Evolutionary conservation across 2,797 vertebrate genomes (phyloP), one percentile per base, ranked within the genome.

Genomic region (Cirrhinus molitorella): DNA sequence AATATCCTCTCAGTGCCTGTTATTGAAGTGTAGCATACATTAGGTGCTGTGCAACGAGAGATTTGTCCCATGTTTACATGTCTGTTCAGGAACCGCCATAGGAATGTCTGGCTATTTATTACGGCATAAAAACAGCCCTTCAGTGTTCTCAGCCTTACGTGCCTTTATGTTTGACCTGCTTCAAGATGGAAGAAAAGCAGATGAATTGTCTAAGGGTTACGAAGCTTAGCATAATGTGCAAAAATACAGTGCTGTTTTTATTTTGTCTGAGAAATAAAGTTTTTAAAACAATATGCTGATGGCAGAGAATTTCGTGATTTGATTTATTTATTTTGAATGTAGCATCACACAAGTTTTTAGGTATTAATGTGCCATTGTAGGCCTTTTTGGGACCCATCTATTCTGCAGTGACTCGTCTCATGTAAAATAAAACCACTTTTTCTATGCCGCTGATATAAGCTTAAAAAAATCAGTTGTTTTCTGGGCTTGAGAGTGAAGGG

Each of bases 61-160:
- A 87, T 81, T 81, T 79, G 31, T 82, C 77, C 88, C 83, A 87
- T 93, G 95, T 95, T 96, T 95, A 95, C 95, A 93, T 75, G 88
- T 63, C 66, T 81, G 78, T 57, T 57, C 84, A 53, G 79, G 79
- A 91, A 89, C 85, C 72, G 61, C 68, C 79, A 88, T 88, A 90
- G 87, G 74, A 90, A 87, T 78, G 71, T 86, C 85, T 76, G 86
- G 59, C 85, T 94, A 93, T 94, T 94, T 94, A 93, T 94, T 91
- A 84, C 83, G 88, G 51, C 80, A 83, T 86, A 63, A 53, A 86
- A 88, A 85, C 67, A 72, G 71, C 88, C 81, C 84, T 82, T 87
- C 85, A 55, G 83, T 88, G 86, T 87, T 84, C 85, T 91, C 74
- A 87, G 74, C 83, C 28, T 13, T 34, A 89, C 89, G 91, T 94